Evolutionary conservation across 1,140 invertebrate genomes (phyloP).

Genomic region (Diabrotica virgifera): DNA sequence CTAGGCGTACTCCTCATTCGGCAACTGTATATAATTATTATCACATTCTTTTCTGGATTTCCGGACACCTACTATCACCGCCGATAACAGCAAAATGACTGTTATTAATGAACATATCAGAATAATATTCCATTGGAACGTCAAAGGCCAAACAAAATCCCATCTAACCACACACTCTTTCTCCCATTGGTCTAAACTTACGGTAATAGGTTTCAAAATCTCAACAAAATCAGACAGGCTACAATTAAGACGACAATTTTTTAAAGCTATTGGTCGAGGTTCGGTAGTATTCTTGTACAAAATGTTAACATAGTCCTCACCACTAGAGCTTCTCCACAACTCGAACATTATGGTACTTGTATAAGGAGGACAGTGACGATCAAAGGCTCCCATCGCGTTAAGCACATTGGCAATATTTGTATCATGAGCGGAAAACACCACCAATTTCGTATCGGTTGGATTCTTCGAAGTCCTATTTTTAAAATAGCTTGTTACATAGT

Average conservation of each 20-base stretch:
- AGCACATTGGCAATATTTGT: slow-evolving; percentile 75
- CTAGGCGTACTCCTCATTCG: slow-evolving; percentile 26
- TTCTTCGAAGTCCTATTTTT: slow-evolving; percentile 24
- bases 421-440: slow-evolving; percentile 80
- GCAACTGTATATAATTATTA: slow-evolving; percentile 27
- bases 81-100: slow-evolving; percentile 10
- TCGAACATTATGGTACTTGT: slow-evolving; percentile 71
- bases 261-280: slow-evolving; percentile 54
- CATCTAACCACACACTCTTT: slow-evolving; percentile 34
- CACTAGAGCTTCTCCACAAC: slow-evolving; percentile 50
- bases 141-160: slow-evolving; percentile 12
- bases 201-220: slow-evolving; percentile 33
- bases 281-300: slow-evolving; percentile 62
- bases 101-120: slow-evolving; percentile 11
- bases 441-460: slow-evolving; percentile 55
- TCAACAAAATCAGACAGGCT: slow-evolving; percentile 55
- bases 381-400: slow-evolving; percentile 69
- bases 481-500: slow-evolving; percentile 37
- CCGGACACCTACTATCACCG: slow-evolving; percentile 8
- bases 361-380: slow-evolving; percentile 71
- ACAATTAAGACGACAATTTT: slow-evolving; percentile 59
- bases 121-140: slow-evolving; percentile 21
- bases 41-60: slow-evolving; percentile 8
- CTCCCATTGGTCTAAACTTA: slow-evolving; percentile 35
- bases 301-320: slow-evolving; percentile 51